Evolutionary conservation across 2,113 vertebrate genomes (phyloP), one percentile per base, ranked within the genome.

Genomic region (Phaetusa simplex): DNA sequence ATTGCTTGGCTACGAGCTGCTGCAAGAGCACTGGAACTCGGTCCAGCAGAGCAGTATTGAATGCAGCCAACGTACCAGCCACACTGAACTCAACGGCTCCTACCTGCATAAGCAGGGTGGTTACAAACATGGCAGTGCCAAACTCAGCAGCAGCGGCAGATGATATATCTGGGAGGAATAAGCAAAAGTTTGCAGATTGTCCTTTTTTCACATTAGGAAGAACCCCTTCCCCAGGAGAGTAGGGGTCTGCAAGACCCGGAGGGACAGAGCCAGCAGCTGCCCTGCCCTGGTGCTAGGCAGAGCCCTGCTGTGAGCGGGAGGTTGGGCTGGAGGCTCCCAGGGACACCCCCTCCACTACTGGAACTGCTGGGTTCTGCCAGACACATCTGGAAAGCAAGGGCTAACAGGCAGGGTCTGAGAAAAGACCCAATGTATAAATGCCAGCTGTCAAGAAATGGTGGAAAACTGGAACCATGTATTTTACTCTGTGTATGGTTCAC

Each of bases 81-180:
- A 19, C 0, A 0, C 61, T 59, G n/a, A 8, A 8, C 32, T 14
- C 53, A 7, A 1, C 1, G 0, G 58, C 36, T 82, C 72, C 27
- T 12, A 8, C 9, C 45, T 34, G 36, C 70, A 19, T 8, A 26
- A 27, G 17, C 24, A 43, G n/a, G 16, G 11, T 23, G 45, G 24
- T 36, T 24, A 49, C 38, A 49, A 34, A 67, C 16, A 10, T 2
- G 20, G n/a, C 59, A 30, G 67, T 1, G 1, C 53, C 47, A 32
- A 47, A 20, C 26, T 50, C 49, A 50, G 23, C 5, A 0, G 11
- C 29, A 40, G 34, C 0, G 0, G 12, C 40, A 49, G n/a, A 34
- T 10, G 29, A 11, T 12, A 2, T 9, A 32, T 9, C 8, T 2
- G 8, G 6, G 43, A 74, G 38, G 34, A 69, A 53, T 3, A 45